phyloP scores from a whole-genome alignment of 2,888 invertebrate species.

The Leptopilina syphax region DNA sequence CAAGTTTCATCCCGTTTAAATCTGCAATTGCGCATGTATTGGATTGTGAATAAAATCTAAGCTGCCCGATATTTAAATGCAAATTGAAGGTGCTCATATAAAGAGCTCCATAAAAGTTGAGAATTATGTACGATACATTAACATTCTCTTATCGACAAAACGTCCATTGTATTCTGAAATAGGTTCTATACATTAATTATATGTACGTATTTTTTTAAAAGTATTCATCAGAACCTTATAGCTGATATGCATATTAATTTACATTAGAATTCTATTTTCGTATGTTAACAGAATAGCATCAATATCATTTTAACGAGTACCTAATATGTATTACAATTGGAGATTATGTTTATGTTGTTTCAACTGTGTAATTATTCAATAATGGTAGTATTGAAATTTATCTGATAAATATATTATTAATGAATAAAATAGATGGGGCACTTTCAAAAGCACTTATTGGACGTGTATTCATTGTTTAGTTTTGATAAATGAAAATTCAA shows the following conservation, averaged over 20 bases:
- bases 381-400: no score
- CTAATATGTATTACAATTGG: not conserved
- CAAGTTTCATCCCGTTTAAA: slow-evolving; percentile 50
- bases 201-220: no score
- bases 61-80: slow-evolving; percentile 65
- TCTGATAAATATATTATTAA: no score
- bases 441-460: no score
- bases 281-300: slow-evolving; percentile 2
- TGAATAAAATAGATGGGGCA: no score
- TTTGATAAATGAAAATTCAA: no score
- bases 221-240: not conserved
- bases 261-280: not conserved
- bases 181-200: no score
- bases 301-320: not conserved
- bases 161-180: not conserved
- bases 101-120: slow-evolving; percentile 13
- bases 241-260: not conserved
- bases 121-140: not conserved
- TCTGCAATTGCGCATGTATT: slow-evolving; percentile 39
- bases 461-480: no score
- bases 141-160: not conserved
- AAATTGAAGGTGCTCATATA: slow-evolving; percentile 65
- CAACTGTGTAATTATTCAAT: not conserved
- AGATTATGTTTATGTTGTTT: not conserved
- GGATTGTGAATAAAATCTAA: slow-evolving; percentile 34